Evolutionary conservation across 2,113 vertebrate genomes (phyloP).

Genomic region (Anser cygnoides): DNA sequence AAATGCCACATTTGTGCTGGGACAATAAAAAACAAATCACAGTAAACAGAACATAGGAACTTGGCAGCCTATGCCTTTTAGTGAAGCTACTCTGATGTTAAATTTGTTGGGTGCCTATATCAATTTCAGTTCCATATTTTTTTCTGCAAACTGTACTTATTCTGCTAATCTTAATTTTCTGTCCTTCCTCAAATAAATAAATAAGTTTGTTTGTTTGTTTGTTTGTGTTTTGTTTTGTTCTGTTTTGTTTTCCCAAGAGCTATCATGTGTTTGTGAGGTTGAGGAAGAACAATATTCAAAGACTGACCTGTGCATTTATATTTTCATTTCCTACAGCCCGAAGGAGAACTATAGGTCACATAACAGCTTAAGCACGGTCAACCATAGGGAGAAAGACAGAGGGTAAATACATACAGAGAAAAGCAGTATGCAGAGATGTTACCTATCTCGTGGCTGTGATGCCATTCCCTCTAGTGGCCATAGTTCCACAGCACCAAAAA

Average conservation of each 20-base stretch:
- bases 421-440: background rate
- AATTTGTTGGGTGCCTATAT: background rate
- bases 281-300: background rate
- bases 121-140: background rate
- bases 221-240: no score
- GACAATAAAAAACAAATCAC: background rate
- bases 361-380: background rate
- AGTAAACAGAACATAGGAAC: background rate
- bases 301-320: background rate
- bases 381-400: background rate
- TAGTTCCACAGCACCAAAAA: background rate
- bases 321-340: background rate
- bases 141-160: background rate
- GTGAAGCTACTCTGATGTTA: background rate
- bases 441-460: rapidly evolving
- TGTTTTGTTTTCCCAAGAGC: background rate
- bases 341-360: background rate
- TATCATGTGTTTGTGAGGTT: background rate
- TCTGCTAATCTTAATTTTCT: background rate
- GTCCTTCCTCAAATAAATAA: background rate
- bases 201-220: no score
- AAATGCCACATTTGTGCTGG: background rate
- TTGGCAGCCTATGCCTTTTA: background rate
- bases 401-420: background rate
- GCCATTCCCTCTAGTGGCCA: background rate